phyloP scores from a whole-genome alignment of 2,888 invertebrate species.

The Pristionchus mayeri region DNA sequence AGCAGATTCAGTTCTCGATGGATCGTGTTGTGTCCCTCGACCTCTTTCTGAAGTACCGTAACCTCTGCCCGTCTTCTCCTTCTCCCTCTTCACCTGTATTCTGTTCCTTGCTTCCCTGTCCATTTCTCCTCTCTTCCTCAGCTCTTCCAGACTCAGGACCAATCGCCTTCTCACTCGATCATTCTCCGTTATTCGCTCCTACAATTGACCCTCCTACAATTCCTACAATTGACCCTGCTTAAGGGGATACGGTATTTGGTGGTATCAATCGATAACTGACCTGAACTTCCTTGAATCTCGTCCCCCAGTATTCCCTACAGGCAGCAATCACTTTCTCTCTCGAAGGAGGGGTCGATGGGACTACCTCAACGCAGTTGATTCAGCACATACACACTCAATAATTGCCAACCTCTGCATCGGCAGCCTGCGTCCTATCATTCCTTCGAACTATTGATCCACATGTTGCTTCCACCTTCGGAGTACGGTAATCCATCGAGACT shows the following conservation, averaged over 20 bases:
- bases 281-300: background rate
- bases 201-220: background rate
- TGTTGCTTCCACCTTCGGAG: conserved; percentile 10
- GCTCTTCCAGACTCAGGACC: background rate
- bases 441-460: conserved; percentile 10
- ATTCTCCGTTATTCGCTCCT: conserved; percentile 1
- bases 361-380: no score
- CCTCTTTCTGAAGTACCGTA: background rate
- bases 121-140: background rate
- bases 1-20: background rate
- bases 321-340: background rate
- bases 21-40: background rate
- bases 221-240: background rate
- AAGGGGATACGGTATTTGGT: background rate
- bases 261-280: background rate
- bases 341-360: no score
- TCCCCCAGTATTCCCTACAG: background rate
- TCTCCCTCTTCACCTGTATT: no score
- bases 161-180: background rate
- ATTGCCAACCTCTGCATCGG: no score
- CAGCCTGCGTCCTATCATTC: no score
- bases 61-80: no score
- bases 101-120: background rate
- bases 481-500: background rate
- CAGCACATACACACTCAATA: no score